Percentiles rank a stretch among this genome's conserved stretches.
These are phyloP conservation scores for Chiloscyllium plagiosum DNA, from an alignment of 2,113 vertebrate species.

Conservation along the genomic window DNA sequence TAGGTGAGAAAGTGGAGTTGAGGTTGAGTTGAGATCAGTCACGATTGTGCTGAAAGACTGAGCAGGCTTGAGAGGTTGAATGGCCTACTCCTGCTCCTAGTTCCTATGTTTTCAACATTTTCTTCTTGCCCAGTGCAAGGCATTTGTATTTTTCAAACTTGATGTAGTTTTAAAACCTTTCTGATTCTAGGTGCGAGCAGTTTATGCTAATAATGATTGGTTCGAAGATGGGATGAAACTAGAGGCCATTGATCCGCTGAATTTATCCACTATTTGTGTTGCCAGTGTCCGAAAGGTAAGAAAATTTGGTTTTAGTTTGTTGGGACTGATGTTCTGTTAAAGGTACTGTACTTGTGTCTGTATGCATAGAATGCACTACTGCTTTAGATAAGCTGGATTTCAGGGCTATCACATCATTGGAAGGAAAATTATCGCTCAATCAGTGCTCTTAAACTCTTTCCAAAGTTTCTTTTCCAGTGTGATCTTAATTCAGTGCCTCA, in stretches of 20 bases:
- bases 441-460: background rate
- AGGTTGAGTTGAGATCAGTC: too few species aligned
- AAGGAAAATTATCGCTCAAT: background rate
- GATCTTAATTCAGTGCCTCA: too few species aligned
- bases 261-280: constrained; percentile 89
- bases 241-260: constrained; percentile 89
- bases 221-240: constrained; percentile 91
- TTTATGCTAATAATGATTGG: constrained; percentile 79
- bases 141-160: background rate
- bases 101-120: background rate
- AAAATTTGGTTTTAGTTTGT: background rate
- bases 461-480: too few species aligned
- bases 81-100: too few species aligned
- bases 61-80: too few species aligned
- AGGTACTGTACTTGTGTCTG: too few species aligned
- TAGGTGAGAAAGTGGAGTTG: too few species aligned
- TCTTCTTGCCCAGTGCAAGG: background rate
- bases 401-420: background rate
- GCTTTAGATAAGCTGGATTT: background rate
- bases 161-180: background rate
- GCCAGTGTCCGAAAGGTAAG: constrained; percentile 88
- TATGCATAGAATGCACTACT: background rate
- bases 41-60: too few species aligned
- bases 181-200: constrained; percentile 67
- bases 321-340: background rate